phyloP scores from a whole-genome alignment of 2,113 vertebrate species.

The Hepsetus odoe region DNA sequence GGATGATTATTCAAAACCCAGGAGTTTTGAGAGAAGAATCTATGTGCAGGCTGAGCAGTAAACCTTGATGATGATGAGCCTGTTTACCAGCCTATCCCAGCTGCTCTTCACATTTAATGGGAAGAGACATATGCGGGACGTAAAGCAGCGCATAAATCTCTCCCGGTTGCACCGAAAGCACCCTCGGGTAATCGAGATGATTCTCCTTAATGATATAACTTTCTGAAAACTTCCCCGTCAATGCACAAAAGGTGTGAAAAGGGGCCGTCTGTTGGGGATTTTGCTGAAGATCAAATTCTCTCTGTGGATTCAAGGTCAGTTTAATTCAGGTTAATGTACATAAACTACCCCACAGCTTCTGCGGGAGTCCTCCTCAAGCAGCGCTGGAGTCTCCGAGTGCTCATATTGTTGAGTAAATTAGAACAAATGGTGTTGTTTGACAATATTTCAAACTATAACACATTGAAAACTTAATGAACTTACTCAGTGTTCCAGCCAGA shows the following conservation, averaged over 20 bases:
- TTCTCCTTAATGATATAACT: conserved; percentile 52
- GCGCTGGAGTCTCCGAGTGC: not conserved
- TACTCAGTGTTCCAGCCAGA: not conserved
- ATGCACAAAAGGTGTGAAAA: not conserved
- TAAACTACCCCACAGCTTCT: not conserved
- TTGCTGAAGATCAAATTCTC: not conserved
- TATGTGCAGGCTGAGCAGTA: conserved; percentile 45
- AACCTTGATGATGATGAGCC: conserved; percentile 56
- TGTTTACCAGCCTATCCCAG: conserved; percentile 54
- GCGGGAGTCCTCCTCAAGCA: not conserved
- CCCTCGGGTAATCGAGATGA: conserved; percentile 52
- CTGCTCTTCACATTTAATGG: conserved; percentile 57
- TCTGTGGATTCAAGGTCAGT: conserved; percentile 36
- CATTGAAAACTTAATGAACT: not conserved
- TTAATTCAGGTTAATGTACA: conserved; percentile 4
- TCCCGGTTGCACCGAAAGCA: conserved; percentile 48
- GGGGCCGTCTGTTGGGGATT: conserved; percentile 5
- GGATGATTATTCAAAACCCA: not conserved
- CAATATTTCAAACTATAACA: not conserved
- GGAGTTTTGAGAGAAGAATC: conserved; percentile 41
- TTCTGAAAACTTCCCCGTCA: conserved; percentile 36
- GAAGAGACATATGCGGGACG: conserved; percentile 54
- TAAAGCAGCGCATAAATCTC: conserved; percentile 59
- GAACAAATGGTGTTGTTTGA: not conserved
- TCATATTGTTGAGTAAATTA: not conserved